Evolutionary conservation across 2,888 invertebrate genomes (phyloP).

Genomic region (Cinara cedri): DNA sequence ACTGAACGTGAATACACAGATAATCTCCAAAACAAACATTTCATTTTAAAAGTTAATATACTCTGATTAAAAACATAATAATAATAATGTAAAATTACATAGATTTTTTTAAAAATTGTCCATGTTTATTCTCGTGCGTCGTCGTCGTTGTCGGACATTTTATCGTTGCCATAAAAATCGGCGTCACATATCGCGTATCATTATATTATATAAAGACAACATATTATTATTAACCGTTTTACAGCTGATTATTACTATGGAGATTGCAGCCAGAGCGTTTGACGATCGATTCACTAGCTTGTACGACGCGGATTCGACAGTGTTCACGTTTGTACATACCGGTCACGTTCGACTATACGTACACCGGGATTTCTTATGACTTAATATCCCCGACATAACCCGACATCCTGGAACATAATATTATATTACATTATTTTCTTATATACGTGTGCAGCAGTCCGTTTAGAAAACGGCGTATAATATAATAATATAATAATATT

Average conservation of each 20-base stretch:
- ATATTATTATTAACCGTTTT: slow-evolving; percentile 11
- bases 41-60: no score
- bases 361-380: slow-evolving; percentile 18
- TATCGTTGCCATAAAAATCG: slow-evolving; percentile 1
- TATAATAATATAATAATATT: background rate
- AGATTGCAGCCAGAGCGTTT: slow-evolving; percentile 9
- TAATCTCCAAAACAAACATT: no score
- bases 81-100: no score
- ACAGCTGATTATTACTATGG: background rate
- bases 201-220: background rate
- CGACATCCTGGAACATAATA: slow-evolving; percentile 23
- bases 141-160: background rate
- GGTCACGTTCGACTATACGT: slow-evolving; percentile 37
- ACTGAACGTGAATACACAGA: no score
- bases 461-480: background rate
- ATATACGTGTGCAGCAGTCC: no score
- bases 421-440: background rate
- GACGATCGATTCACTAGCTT: slow-evolving; percentile 27
- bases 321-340: background rate
- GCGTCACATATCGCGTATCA: no score
- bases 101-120: no score
- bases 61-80: no score
- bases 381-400: slow-evolving; percentile 26
- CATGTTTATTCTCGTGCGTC: no score
- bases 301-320: slow-evolving; percentile 20